phyloP scores from a whole-genome alignment of 2,113 vertebrate genomes.

The Piliocolobus tephrosceles region DNA sequence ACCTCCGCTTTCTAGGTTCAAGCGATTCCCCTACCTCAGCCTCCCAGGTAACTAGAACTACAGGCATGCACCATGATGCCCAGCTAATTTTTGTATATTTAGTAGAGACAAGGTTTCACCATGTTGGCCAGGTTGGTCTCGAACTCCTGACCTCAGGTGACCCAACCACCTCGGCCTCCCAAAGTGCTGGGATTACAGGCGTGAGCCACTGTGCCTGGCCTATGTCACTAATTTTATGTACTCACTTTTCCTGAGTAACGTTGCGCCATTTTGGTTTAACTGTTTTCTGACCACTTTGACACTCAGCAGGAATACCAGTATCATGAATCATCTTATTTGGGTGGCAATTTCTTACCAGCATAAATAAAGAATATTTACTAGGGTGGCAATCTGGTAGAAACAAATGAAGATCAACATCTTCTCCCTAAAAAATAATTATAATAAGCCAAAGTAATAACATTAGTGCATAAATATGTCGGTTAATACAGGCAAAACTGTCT shows the following conservation, averaged over 20 bases:
- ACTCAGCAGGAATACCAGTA: constrained; percentile 89
- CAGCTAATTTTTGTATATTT: too few species aligned
- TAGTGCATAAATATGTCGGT: neutral
- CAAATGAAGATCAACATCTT: constrained; percentile 96
- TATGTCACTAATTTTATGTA: neutral
- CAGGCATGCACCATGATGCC: too few species aligned
- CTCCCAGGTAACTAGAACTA: too few species aligned
- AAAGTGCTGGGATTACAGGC: too few species aligned
- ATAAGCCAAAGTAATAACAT: constrained; percentile 39
- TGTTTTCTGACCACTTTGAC: constrained; percentile 88
- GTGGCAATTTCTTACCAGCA: constrained; percentile 95
- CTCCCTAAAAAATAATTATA: constrained; percentile 87
- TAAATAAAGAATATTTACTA: constrained; percentile 97
- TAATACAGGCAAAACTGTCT: neutral
- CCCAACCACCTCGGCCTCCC: too few species aligned
- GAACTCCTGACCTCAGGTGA: too few species aligned
- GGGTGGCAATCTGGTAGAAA: constrained; percentile 98
- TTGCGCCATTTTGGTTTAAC: constrained; percentile 95
- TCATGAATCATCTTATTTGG: constrained; percentile 89
- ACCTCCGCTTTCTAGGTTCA: too few species aligned
- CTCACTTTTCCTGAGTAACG: constrained; percentile 96
- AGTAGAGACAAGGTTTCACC: too few species aligned
- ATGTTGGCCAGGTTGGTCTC: too few species aligned
- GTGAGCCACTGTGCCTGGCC: too few species aligned
- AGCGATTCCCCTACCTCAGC: too few species aligned